Conservation (phyloP, 2,888 invertebrate species). For the Cosmia trapezina region DNA sequence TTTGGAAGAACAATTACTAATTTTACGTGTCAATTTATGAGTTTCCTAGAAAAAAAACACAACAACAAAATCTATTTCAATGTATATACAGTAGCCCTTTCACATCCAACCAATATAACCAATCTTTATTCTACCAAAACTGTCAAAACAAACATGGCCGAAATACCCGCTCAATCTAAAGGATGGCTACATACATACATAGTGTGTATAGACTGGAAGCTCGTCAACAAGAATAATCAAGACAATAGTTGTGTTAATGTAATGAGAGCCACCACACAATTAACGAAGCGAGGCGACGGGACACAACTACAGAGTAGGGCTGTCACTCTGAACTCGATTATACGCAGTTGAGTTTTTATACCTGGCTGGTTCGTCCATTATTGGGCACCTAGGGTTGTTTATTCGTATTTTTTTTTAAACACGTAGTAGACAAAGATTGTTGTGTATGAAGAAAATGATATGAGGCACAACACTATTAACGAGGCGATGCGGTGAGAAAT, state of each 20-base stretch:
- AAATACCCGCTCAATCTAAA: constrained; percentile 46
- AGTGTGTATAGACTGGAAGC: constrained; percentile 52
- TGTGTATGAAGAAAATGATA: background rate
- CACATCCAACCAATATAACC: background rate
- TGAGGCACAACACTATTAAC: background rate
- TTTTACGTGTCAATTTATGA: background rate
- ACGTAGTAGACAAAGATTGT: background rate
- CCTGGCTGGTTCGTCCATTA: background rate
- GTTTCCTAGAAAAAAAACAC: background rate
- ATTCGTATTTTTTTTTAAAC: background rate
- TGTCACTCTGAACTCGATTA: constrained; percentile 43
- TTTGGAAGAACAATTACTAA: background rate
- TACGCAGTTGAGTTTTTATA: background rate
- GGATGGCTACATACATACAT: constrained; percentile 20
- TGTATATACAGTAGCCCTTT: background rate
- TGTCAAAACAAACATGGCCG: constrained; percentile 44
- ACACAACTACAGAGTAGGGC: constrained; percentile 56
- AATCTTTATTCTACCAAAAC: constrained; percentile 3
- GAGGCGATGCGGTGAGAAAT: background rate
- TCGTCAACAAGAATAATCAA: constrained; percentile 71
- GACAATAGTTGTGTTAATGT: constrained; percentile 73
- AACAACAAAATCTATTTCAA: background rate
- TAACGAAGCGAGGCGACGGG: constrained; percentile 66
- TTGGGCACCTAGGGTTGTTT: background rate
- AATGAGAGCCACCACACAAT: constrained; percentile 72